These are phyloP conservation scores for Drosophila picticornis DNA, from an alignment of 2,888 invertebrate species.

Conservation along the genomic window DNA sequence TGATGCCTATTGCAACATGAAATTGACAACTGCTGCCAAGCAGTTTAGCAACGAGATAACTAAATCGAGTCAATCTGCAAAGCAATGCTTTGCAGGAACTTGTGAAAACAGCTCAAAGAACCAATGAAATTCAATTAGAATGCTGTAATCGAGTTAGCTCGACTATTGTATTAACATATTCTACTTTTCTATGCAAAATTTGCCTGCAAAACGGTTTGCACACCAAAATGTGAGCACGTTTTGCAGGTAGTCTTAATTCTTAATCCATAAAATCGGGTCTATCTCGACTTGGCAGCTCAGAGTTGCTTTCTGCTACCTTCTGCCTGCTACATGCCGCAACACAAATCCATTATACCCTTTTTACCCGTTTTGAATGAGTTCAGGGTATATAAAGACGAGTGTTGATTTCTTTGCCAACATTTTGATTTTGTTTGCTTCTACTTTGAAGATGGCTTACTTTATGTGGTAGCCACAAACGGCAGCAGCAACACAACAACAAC, in stretches of 20 bases:
- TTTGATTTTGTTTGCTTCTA: constrained; percentile 27
- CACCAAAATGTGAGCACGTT: neutral
- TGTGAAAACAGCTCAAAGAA: neutral
- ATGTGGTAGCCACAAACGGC: constrained; percentile 34
- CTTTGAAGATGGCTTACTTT: constrained; percentile 54
- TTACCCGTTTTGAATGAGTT: neutral
- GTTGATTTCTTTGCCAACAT: constrained; percentile 18
- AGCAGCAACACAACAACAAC: constrained; percentile 26
- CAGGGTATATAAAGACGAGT: neutral
- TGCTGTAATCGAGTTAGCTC: neutral
- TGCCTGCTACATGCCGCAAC: neutral
- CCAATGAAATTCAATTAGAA: neutral
- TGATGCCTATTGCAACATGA: neutral
- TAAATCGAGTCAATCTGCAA: neutral
- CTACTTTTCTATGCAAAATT: neutral
- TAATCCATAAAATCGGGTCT: neutral
- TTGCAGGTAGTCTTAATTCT: neutral
- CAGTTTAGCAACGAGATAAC: neutral
- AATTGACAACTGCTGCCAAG: neutral
- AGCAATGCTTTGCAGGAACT: neutral
- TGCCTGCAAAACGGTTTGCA: neutral
- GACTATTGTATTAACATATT: neutral
- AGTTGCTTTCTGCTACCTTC: neutral
- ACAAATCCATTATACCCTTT: neutral
- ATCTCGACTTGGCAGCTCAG: neutral